Conservation (phyloP, 2,888 invertebrate genomes). For the Drosophila vallismaia region DNA sequence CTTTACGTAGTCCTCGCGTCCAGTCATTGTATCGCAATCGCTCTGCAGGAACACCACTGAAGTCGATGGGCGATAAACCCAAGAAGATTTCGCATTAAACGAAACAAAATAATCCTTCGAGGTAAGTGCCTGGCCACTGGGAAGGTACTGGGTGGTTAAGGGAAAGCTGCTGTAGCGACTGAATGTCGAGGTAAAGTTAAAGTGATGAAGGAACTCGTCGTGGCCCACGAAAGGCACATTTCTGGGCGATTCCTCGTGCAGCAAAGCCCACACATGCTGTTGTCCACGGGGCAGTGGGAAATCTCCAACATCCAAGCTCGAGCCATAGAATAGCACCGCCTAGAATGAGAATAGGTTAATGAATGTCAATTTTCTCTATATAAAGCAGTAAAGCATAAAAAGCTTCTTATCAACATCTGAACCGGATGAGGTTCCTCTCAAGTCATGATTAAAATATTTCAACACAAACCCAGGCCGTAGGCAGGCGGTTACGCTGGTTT, state of each 20-base stretch:
- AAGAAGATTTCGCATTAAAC: constrained; percentile 81
- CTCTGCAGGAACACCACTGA: constrained; percentile 91
- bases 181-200: constrained; percentile 92
- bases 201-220: constrained; percentile 87
- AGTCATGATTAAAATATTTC: neutral
- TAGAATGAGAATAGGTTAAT: constrained; percentile 60
- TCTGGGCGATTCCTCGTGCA: constrained; percentile 95
- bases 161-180: constrained; percentile 90
- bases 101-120: constrained; percentile 85
- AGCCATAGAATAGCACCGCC: constrained; percentile 91
- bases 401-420: too few species aligned
- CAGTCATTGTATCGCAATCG: constrained; percentile 91
- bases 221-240: constrained; percentile 89
- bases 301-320: constrained; percentile 87
- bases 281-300: constrained; percentile 88
- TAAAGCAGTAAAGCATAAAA: too few species aligned
- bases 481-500: constrained; percentile 48
- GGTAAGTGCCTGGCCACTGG: constrained; percentile 85
- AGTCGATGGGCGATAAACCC: constrained; percentile 86
- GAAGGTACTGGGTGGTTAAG: constrained; percentile 89
- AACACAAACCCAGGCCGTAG: constrained; percentile 39
- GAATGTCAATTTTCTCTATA: too few species aligned
- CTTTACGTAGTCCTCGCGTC: constrained; percentile 89
- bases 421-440: too few species aligned
- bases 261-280: constrained; percentile 89